Evolutionary conservation across 2,888 invertebrate genomes (phyloP).

Genomic region (Aplocera efformata): DNA sequence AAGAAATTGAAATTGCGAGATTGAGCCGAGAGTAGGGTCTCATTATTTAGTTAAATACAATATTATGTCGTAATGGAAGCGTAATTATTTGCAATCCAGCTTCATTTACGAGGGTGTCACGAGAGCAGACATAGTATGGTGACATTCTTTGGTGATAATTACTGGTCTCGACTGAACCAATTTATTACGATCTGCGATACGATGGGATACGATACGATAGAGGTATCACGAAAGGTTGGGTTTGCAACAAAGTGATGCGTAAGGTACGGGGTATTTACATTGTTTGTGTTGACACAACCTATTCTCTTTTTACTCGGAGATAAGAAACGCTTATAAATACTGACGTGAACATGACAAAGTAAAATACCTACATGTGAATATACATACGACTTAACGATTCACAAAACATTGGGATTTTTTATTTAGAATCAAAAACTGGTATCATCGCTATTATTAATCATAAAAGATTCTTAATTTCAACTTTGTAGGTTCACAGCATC

Average conservation of each 20-base stretch:
- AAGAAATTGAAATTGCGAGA: no score
- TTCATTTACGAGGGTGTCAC: slow-evolving; percentile 20
- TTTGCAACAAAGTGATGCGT: slow-evolving; percentile 3
- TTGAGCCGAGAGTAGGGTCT: no score
- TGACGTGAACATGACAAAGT: slow-evolving; percentile 17
- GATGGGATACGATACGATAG: background rate
- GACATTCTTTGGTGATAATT: slow-evolving; percentile 36
- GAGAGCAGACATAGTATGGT: slow-evolving; percentile 17
- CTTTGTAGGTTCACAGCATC: no score
- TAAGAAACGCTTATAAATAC: slow-evolving; percentile 24
- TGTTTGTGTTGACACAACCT: slow-evolving; percentile 11
- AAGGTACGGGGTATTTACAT: slow-evolving; percentile 2
- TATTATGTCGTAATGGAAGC: slow-evolving; percentile 1
- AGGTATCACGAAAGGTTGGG: background rate
- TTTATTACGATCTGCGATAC: slow-evolving; percentile 16
- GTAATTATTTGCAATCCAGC: slow-evolving; percentile 7
- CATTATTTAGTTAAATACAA: background rate
- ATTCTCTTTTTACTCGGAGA: slow-evolving; percentile 8
- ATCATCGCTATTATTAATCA: no score
- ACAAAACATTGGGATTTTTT: no score
- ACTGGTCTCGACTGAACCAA: slow-evolving; percentile 23
- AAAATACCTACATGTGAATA: no score
- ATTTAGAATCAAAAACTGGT: no score
- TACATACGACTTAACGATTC: no score
- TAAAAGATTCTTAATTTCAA: no score